These are phyloP conservation scores for Agonopterix subpropinquella DNA, from an alignment of 2,888 invertebrate species.

Conservation along the genomic window DNA sequence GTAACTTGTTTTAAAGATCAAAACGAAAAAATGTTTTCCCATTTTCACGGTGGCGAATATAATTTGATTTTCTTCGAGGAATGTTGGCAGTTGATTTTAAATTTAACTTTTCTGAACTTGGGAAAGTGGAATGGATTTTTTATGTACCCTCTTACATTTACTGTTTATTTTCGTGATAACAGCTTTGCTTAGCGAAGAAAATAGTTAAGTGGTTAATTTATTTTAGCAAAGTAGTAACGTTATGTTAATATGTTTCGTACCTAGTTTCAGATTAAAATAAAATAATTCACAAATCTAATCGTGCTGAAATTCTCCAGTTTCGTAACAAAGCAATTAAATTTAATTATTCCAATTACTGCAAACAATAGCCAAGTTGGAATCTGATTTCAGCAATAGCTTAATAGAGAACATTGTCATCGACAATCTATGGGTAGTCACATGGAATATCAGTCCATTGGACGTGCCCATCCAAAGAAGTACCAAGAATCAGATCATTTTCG, in stretches of 20 bases:
- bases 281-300: too few species aligned
- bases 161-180: conserved; percentile 44
- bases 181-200: conserved; percentile 21
- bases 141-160: conserved; percentile 47
- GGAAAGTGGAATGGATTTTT: conserved; percentile 54
- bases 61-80: conserved; percentile 61
- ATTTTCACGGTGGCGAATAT: conserved; percentile 59
- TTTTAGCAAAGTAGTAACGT: not conserved
- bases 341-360: too few species aligned
- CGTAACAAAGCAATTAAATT: too few species aligned
- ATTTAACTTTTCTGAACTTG: conserved; percentile 55
- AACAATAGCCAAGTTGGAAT: not conserved
- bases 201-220: conserved; percentile 7
- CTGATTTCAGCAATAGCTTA: not conserved
- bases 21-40: conserved; percentile 52
- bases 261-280: too few species aligned
- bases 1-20: conserved; percentile 53
- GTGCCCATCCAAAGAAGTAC: not conserved
- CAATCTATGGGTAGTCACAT: conserved; percentile 5
- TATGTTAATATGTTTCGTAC: too few species aligned
- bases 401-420: conserved; percentile 4
- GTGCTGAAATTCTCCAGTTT: too few species aligned
- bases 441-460: conserved; percentile 21
- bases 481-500: too few species aligned
- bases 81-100: conserved; percentile 61